Base-by-base conservation (phyloP, 53 echinoderm and acorn worm species). In the Hippasteria phrygiana region DNA sequence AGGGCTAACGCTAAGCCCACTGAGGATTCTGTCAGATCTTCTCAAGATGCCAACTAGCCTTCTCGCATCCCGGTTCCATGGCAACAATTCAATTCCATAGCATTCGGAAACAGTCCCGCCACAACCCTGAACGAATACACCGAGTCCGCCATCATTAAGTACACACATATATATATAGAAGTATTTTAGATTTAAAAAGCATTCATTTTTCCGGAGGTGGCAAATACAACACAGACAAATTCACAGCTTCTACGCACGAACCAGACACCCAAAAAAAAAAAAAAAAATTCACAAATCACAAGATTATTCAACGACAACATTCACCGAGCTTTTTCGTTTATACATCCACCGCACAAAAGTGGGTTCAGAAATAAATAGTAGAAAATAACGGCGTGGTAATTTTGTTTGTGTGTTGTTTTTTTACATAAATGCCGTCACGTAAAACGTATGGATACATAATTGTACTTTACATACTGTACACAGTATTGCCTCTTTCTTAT, bases 401-500 rank as follows among this genome's bases (percentile, higher is more conserved):
- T 81, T 47, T 76, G 32, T 50, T 48, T 53, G 32, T 4, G 3
- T 26, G n/a, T 45, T 45, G 46, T 45, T 45, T 45, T 45, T 45
- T 54, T 54, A 54, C 54, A 64, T 31, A 64, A 45, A 81, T 64
- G 64, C 55, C 81, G 81, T 56, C 65, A 43, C 62, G 43, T 85
- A 85, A 71, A 85, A 69, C 35, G 70, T 71, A 36, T 55, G 69
- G 50, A 69, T 45, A 85, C 51, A 27, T 38, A 35, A 85, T 50
- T n/a, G 22, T 34, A 63, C 31, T n/a, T 31, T 48, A 75, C 48
- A 75, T 43, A 47, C 69, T 85, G 69, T 85, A 85, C 85, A 85
- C 3, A 17, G 85, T 85, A 85, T 85, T 85, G 85, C 85, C 85
- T 70, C 70, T 34, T n/a, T 53, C 55, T 67, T 85, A 85, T 85